Evolutionary conservation across 2,888 invertebrate genomes (phyloP).

Genomic region (Leucozona laternaria): DNA sequence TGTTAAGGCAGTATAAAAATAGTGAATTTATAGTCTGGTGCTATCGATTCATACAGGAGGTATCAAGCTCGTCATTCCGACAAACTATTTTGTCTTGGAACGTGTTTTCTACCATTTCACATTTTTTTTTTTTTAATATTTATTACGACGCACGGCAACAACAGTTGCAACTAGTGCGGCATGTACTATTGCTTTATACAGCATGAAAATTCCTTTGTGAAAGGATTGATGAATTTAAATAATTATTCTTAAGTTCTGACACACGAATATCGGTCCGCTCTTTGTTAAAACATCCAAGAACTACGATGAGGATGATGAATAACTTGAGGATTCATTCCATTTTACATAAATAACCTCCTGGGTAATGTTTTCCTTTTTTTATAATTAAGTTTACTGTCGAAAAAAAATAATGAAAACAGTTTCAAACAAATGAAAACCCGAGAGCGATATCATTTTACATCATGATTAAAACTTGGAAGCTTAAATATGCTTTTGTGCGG

Average conservation of each 20-base stretch:
- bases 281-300: slow-evolving; percentile 22
- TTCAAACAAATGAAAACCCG: slow-evolving; percentile 31
- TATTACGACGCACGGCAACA: not conserved
- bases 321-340: slow-evolving; percentile 3
- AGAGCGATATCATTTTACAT: slow-evolving; percentile 52
- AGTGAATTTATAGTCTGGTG: too few relatives aligned
- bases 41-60: too few relatives aligned
- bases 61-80: too few relatives aligned
- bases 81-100: not conserved
- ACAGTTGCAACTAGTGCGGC: not conserved
- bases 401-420: not conserved
- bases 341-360: not conserved
- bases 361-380: not conserved
- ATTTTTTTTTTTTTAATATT: not conserved
- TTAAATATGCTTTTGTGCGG: slow-evolving; percentile 36
- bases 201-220: too few relatives aligned
- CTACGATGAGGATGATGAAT: slow-evolving; percentile 34
- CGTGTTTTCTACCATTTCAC: slow-evolving; percentile 32
- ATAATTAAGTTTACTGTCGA: slow-evolving; percentile 47
- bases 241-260: slow-evolving; percentile 14
- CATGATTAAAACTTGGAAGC: slow-evolving; percentile 51
- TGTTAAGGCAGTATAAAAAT: too few relatives aligned
- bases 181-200: not conserved
- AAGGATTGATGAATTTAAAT: slow-evolving; percentile 28
- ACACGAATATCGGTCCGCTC: not conserved